A percentile compares a stretch with the other conserved stretches of the same genome.
These are phyloP conservation scores for Gerris buenoi DNA, from an alignment of 1,140 invertebrate genomes.

Conservation along the genomic window DNA sequence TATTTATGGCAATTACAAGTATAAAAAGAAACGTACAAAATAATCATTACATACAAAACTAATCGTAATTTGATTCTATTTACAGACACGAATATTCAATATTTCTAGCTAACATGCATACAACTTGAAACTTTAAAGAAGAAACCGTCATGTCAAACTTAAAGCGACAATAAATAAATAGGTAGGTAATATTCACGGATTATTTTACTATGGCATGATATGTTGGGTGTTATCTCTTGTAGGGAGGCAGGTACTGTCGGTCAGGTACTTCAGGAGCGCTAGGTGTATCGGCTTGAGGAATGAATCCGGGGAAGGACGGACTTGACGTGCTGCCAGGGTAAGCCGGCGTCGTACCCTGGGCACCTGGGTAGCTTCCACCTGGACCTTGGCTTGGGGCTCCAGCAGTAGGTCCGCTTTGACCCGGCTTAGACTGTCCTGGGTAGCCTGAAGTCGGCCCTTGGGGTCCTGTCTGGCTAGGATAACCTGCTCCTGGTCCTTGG, in stretches of 20 bases:
- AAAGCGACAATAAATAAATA: too few species aligned
- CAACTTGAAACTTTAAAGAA: too few species aligned
- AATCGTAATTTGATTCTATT: background rate
- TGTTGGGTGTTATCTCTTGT: slow-evolving; percentile 6
- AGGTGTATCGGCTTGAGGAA: background rate
- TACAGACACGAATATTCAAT: background rate
- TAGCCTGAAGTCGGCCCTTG: slow-evolving; percentile 17
- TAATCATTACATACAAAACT: too few species aligned
- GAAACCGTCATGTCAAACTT: too few species aligned
- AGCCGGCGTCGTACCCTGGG: background rate
- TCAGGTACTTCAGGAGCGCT: background rate
- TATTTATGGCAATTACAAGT: background rate
- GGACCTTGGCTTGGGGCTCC: background rate
- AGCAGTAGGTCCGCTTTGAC: background rate
- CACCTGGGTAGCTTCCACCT: background rate
- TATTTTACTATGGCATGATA: too few species aligned
- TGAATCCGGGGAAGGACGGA: background rate
- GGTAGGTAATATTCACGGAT: too few species aligned
- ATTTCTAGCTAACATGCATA: too few species aligned
- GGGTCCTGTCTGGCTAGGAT: slow-evolving; percentile 9
- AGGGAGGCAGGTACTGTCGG: slow-evolving; percentile 10
- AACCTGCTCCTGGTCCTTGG: slow-evolving; percentile 18
- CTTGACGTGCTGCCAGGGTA: background rate
- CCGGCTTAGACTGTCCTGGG: slow-evolving; percentile 1
- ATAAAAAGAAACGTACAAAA: background rate